Percentiles rank a stretch among this genome's conserved stretches.
These are phyloP conservation scores for Lipotes vexillifer DNA, from an alignment of 2,113 vertebrate species.

Conservation along the genomic window DNA sequence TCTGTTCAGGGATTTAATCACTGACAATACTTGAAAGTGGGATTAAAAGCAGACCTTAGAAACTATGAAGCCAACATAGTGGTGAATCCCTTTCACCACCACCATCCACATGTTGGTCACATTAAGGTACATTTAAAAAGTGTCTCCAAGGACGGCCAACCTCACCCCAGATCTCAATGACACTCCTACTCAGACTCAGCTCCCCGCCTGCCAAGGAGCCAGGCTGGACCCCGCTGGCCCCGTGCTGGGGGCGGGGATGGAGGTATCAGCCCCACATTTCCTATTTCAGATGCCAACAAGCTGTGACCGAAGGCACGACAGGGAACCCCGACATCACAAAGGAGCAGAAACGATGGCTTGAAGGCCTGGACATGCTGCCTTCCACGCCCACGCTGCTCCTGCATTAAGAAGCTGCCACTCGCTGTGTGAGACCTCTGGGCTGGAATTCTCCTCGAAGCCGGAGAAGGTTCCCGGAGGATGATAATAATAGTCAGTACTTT, in stretches of 20 bases:
- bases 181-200: neutral
- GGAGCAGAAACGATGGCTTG: neutral
- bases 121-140: neutral
- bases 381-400: neutral
- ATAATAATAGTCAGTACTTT: neutral
- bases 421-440: neutral
- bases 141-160: neutral
- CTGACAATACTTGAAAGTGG: neutral
- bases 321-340: neutral
- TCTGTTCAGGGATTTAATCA: neutral
- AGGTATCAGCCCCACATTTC: neutral
- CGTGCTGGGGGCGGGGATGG: rapidly evolving
- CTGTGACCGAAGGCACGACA: neutral
- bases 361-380: neutral
- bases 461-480: neutral
- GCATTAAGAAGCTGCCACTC: slow-evolving; percentile 49
- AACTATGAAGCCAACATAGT: neutral
- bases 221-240: neutral
- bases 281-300: neutral
- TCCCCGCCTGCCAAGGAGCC: neutral
- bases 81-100: neutral
- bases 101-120: neutral
- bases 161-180: neutral
- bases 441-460: slow-evolving; percentile 53
- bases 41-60: neutral